Evolutionary conservation across 2,888 invertebrate species (phyloP).

Genomic region (Marasmarcha lunaedactyla): DNA sequence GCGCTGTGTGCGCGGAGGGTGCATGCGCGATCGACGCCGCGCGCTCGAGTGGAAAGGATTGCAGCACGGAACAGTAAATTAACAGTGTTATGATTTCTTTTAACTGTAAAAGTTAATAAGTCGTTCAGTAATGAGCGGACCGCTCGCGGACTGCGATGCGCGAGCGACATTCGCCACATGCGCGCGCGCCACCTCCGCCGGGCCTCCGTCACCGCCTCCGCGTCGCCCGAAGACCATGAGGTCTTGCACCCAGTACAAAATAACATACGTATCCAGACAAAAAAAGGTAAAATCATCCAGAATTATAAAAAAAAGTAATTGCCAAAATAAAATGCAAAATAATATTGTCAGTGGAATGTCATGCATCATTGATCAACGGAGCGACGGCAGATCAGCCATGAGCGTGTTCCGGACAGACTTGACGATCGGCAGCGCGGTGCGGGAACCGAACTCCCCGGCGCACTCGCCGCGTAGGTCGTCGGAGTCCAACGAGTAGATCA

Average conservation of each 20-base stretch:
- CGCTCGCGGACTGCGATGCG: slow-evolving; percentile 6
- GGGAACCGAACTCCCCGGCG: slow-evolving; percentile 7
- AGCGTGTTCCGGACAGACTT: slow-evolving; percentile 24
- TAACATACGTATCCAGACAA: slow-evolving; percentile 49
- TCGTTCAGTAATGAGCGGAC: neutral
- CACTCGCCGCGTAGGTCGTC: slow-evolving; percentile 81
- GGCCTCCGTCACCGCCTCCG: slow-evolving; percentile 11
- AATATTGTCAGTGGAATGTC: too few species aligned
- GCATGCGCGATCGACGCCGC: slow-evolving; percentile 17
- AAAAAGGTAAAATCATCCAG: neutral
- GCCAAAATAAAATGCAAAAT: too few species aligned
- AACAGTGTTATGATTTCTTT: slow-evolving; percentile 37
- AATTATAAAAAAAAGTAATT: slow-evolving; percentile 2
- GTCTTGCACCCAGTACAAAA: slow-evolving; percentile 60
- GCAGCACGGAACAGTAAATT: slow-evolving; percentile 35
- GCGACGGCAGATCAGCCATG: neutral
- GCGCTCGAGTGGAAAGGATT: slow-evolving; percentile 41
- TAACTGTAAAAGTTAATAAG: slow-evolving; percentile 56
- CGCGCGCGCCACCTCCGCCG: slow-evolving; percentile 17
- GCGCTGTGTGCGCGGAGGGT: neutral
- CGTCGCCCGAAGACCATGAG: slow-evolving; percentile 30
- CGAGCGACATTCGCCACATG: slow-evolving; percentile 15
- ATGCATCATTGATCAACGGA: too few species aligned
- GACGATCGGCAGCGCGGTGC: slow-evolving; percentile 26
- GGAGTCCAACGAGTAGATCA: slow-evolving; percentile 85